phyloP scores from a whole-genome alignment of 2,113 vertebrate genomes.

The Halcyon senegalensis region DNA sequence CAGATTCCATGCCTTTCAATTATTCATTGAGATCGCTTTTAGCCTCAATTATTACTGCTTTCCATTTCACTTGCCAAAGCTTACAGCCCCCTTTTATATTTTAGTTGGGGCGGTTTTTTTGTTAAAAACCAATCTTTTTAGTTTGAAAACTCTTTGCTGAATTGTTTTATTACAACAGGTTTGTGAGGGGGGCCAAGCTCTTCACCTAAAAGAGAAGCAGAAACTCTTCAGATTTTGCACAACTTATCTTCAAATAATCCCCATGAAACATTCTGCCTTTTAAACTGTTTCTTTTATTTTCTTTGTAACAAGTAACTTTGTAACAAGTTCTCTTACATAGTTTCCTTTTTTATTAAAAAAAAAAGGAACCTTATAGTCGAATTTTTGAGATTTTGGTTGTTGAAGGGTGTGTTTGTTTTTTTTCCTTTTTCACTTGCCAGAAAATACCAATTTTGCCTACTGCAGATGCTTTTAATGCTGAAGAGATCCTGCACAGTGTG shows the following conservation, averaged over 20 bases:
- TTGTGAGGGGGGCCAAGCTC: not conserved
- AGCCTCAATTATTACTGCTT: not conserved
- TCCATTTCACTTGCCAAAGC: not conserved
- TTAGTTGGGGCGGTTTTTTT: not conserved
- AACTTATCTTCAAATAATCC: not conserved
- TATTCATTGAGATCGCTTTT: not conserved
- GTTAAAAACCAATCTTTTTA: not conserved
- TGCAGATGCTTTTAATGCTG: not conserved
- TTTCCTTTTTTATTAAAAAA: not conserved
- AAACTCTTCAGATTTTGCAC: not conserved
- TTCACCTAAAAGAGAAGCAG: not conserved
- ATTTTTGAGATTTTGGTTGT: not conserved
- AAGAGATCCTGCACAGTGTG: not conserved
- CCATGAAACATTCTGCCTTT: not conserved
- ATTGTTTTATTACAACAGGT: not conserved
- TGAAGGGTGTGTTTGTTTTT: not conserved
- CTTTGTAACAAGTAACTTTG: not conserved
- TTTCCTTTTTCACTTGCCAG: not conserved
- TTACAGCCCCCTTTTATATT: not conserved
- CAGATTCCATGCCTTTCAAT: not conserved
- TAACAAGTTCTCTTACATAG: not conserved
- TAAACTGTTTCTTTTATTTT: not conserved
- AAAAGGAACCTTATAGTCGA: not conserved
- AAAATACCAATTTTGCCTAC: not conserved
- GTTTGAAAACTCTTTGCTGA: not conserved